Conservation (phyloP, 2,797 vertebrate species). For the Liparis tanakae region DNA sequence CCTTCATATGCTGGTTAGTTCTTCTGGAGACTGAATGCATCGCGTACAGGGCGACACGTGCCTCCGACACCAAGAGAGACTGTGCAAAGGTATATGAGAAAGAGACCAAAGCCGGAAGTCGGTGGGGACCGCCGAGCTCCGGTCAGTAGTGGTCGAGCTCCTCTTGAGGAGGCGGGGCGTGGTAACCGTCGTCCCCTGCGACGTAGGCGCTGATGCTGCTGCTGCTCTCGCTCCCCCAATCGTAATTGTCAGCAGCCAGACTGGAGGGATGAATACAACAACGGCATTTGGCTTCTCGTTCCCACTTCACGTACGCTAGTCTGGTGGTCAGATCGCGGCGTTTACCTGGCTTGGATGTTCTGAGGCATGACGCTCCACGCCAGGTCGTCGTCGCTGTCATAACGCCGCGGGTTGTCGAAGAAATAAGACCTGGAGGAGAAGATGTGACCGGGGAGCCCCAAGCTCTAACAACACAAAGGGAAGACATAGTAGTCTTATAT, state of each 20-base stretch:
- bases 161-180: conserved; percentile 77
- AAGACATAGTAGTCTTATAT: not conserved
- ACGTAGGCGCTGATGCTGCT: conserved; percentile 85
- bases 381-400: conserved; percentile 95
- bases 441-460: conserved; percentile 88
- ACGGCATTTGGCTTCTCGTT: not conserved
- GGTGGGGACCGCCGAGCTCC: conserved; percentile 11
- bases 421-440: conserved; percentile 94
- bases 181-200: conserved; percentile 82
- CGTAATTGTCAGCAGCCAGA: conserved; percentile 88
- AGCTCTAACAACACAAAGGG: conserved; percentile 67
- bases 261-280: conserved; percentile 69
- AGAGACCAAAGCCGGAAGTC: conserved; percentile 16
- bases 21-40: conserved; percentile 43
- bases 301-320: not conserved
- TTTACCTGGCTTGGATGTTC: conserved; percentile 90
- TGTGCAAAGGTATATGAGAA: conserved; percentile 70
- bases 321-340: not conserved
- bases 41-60: conserved; percentile 41
- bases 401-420: conserved; percentile 96
- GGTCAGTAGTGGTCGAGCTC: conserved; percentile 82
- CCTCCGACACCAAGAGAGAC: conserved; percentile 42
- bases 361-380: conserved; percentile 94
- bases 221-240: conserved; percentile 89
- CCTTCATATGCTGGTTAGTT: conserved; percentile 57